These are phyloP conservation scores for Centropus unirufus DNA, from an alignment of 2,113 vertebrate species.

Conservation along the genomic window DNA sequence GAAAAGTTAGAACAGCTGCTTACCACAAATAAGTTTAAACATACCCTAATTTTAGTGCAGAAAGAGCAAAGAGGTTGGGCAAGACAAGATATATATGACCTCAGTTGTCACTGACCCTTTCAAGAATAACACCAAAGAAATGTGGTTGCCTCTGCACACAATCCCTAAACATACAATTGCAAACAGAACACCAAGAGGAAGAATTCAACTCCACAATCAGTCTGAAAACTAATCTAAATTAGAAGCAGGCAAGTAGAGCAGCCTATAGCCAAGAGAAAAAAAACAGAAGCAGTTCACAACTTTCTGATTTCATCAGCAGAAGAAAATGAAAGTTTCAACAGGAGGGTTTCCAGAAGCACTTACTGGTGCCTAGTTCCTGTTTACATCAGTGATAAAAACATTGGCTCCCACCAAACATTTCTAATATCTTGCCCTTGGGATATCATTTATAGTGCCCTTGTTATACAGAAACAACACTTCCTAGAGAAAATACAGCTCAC, in stretches of 20 bases:
- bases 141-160: not conserved
- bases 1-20: conserved; percentile 43
- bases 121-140: conserved; percentile 7
- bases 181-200: not conserved
- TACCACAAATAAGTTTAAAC: conserved; percentile 29
- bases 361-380: conserved; percentile 40
- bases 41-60: conserved; percentile 41
- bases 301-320: not conserved
- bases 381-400: conserved; percentile 49
- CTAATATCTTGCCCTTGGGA: conserved; percentile 55
- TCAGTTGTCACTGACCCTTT: not conserved
- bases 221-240: not conserved
- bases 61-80: conserved; percentile 17
- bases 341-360: not conserved
- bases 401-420: conserved; percentile 22
- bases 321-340: conserved; percentile 11
- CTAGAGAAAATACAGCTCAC: conserved; percentile 47
- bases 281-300: not conserved
- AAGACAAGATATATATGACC: not conserved
- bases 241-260: not conserved
- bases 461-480: conserved; percentile 52
- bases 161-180: accelerated
- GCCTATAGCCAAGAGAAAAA: conserved; percentile 25
- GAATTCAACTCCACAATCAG: not conserved
- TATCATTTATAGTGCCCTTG: conserved; percentile 50